These are phyloP conservation scores for Kryptolebias marmoratus DNA, from an alignment of 2,113 vertebrate species.

Conservation along the genomic window DNA sequence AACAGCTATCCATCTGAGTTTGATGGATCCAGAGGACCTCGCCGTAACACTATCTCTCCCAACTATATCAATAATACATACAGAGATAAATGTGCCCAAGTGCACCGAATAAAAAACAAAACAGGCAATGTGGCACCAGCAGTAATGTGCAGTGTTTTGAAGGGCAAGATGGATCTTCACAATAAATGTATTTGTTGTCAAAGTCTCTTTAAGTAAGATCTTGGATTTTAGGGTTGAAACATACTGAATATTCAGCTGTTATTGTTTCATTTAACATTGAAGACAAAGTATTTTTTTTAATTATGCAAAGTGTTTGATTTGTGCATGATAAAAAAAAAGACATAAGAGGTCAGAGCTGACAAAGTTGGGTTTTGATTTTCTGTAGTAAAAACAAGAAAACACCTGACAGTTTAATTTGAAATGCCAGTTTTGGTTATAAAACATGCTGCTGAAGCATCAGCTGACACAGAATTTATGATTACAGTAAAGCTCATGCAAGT, in stretches of 20 bases:
- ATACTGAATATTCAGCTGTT: no score
- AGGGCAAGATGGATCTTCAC: background rate
- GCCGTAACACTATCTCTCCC: conserved; percentile 53
- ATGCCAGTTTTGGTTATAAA: conserved; percentile 5
- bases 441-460: background rate
- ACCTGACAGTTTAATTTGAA: background rate
- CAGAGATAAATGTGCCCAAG: conserved; percentile 42
- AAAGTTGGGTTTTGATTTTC: background rate
- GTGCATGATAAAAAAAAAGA: background rate
- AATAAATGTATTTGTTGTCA: background rate
- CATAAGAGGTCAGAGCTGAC: background rate
- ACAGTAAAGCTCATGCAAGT: conserved; percentile 23
- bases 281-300: background rate
- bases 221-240: background rate
- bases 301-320: background rate
- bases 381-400: background rate
- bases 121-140: background rate
- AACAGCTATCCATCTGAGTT: conserved; percentile 38
- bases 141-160: conserved; percentile 7
- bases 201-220: background rate
- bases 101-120: conserved; percentile 30
- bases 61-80: conserved; percentile 67
- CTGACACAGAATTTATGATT: conserved; percentile 46
- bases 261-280: no score
- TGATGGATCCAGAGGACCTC: conserved; percentile 42